These are phyloP conservation scores for Tringa solitaria DNA, from an alignment of 2,113 vertebrate species.

Conservation along the genomic window DNA sequence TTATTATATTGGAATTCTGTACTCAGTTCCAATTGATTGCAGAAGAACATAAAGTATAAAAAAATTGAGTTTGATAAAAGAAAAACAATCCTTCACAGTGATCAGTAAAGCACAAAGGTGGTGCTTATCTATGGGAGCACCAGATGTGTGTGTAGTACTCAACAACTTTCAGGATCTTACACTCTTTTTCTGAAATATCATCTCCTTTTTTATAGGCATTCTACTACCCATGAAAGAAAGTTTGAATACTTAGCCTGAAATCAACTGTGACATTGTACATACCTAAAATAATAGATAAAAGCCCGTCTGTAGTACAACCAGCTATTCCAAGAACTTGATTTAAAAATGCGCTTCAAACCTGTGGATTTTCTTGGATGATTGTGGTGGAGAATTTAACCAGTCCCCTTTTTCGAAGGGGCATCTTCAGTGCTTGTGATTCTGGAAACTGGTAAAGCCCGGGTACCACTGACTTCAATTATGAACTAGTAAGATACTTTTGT, in stretches of 20 bases:
- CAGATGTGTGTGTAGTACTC: not conserved
- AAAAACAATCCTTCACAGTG: not conserved
- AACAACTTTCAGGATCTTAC: not conserved
- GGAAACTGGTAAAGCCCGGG: not conserved
- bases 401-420: not conserved
- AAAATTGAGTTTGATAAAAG: not conserved
- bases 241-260: not conserved
- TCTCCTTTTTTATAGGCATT: not conserved
- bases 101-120: not conserved
- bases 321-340: not conserved
- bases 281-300: not conserved
- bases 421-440: not conserved
- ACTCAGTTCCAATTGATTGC: not conserved
- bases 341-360: not conserved
- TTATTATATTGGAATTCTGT: not conserved
- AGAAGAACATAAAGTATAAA: not conserved
- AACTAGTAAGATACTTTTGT: not conserved
- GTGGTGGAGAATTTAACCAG: not conserved
- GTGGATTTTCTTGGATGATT: not conserved
- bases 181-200: not conserved
- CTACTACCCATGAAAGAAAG: not conserved
- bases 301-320: not conserved
- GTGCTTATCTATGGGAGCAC: not conserved
- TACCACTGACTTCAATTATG: not conserved
- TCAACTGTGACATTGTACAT: not conserved